Evolutionary conservation across 2,888 invertebrate genomes (phyloP).

Genomic region (Dicycla oo): DNA sequence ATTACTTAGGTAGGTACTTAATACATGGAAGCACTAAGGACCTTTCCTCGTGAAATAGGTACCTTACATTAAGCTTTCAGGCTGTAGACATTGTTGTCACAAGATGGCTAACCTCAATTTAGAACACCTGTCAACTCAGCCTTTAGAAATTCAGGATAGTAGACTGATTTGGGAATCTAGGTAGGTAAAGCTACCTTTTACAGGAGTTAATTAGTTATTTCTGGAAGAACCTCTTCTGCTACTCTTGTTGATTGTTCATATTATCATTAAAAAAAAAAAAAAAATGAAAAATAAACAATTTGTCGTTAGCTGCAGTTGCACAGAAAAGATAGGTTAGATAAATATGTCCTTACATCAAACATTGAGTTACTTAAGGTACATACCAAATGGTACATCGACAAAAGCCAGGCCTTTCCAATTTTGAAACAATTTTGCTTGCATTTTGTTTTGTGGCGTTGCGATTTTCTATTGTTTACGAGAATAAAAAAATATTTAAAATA

Average conservation of each 20-base stretch:
- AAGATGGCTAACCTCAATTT: constrained; percentile 5
- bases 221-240: not conserved
- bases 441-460: no score
- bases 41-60: not conserved
- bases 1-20: not conserved
- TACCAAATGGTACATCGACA: no score
- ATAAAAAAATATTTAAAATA: no score
- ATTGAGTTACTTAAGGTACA: no score
- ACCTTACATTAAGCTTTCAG: constrained; percentile 1
- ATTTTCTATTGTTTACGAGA: no score
- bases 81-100: not conserved
- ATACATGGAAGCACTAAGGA: constrained; percentile 1
- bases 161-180: not conserved
- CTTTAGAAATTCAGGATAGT: not conserved
- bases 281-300: not conserved
- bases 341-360: no score
- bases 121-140: not conserved
- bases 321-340: not conserved
- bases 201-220: not conserved
- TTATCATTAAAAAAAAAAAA: not conserved
- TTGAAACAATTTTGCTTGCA: no score
- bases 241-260: not conserved
- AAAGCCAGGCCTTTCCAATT: no score
- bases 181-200: not conserved
- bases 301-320: no score